Evolutionary conservation across 2,113 vertebrate genomes (phyloP).

Genomic region (Otis tarda): DNA sequence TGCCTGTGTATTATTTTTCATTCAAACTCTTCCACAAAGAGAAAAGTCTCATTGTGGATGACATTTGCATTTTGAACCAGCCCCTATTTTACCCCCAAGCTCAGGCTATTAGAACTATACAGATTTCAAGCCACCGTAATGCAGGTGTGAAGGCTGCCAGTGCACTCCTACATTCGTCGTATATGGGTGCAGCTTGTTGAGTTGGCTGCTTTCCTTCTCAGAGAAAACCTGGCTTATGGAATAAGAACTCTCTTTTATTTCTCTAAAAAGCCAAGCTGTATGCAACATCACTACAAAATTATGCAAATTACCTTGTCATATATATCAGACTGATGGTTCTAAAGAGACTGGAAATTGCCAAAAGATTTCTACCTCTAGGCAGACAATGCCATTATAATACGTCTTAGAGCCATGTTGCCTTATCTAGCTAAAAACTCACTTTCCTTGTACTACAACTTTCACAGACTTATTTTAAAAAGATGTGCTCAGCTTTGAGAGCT

Average conservation of each 20-base stretch:
- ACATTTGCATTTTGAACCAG: not conserved
- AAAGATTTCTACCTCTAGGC: constrained; percentile 3
- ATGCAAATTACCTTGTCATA: not conserved
- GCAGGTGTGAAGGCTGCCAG: not conserved
- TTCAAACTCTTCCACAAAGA: not conserved
- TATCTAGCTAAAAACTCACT: not conserved
- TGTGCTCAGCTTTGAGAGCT: not conserved
- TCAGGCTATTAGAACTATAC: not conserved
- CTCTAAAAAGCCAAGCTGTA: not conserved
- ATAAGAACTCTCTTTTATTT: not conserved
- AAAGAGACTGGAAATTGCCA: constrained; percentile 19
- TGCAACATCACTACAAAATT: not conserved
- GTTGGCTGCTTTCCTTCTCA: not conserved
- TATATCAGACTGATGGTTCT: not conserved
- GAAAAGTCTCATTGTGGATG: not conserved
- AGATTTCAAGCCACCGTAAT: not conserved
- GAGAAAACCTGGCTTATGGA: not conserved
- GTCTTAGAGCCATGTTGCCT: not conserved
- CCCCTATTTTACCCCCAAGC: not conserved
- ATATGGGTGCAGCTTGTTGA: not conserved
- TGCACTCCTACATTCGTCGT: not conserved
- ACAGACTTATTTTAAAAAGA: constrained; percentile 22
- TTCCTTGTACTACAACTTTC: not conserved
- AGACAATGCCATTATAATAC: not conserved
- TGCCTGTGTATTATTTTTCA: not conserved